Evolutionary conservation across 2,888 invertebrate species (phyloP).

Genomic region (Machimus rusticus): DNA sequence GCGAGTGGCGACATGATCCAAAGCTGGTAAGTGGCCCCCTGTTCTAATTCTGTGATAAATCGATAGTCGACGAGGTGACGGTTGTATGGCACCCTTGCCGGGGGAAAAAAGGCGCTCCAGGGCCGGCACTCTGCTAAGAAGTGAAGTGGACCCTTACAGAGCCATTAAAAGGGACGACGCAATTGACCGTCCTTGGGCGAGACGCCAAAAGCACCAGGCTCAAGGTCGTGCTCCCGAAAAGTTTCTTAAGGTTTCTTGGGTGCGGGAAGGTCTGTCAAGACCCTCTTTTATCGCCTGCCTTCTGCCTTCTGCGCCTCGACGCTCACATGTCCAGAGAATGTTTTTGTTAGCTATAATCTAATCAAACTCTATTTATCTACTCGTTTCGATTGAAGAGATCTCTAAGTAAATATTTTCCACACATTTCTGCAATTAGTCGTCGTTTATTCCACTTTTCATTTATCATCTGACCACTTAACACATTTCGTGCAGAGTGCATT

Average conservation of each 20-base stretch:
- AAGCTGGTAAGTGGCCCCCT: conserved; percentile 68
- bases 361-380: neutral
- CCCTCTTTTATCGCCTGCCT: neutral
- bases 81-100: too few species aligned
- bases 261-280: neutral
- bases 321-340: neutral
- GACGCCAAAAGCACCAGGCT: neutral
- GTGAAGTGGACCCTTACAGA: neutral
- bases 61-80: conserved; percentile 32
- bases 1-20: conserved; percentile 90
- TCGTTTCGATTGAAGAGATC: neutral
- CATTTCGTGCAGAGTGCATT: too few species aligned
- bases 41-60: conserved; percentile 41
- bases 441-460: neutral
- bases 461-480: too few species aligned
- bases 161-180: neutral
- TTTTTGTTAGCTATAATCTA: neutral
- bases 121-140: neutral
- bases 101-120: neutral
- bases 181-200: neutral
- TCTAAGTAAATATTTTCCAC: neutral
- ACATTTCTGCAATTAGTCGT: neutral
- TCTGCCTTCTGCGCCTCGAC: neutral
- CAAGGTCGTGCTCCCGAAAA: neutral
- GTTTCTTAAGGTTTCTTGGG: neutral